Evolutionary conservation across 2,113 vertebrate species (phyloP).

Genomic region (Odocoileus virginianus): DNA sequence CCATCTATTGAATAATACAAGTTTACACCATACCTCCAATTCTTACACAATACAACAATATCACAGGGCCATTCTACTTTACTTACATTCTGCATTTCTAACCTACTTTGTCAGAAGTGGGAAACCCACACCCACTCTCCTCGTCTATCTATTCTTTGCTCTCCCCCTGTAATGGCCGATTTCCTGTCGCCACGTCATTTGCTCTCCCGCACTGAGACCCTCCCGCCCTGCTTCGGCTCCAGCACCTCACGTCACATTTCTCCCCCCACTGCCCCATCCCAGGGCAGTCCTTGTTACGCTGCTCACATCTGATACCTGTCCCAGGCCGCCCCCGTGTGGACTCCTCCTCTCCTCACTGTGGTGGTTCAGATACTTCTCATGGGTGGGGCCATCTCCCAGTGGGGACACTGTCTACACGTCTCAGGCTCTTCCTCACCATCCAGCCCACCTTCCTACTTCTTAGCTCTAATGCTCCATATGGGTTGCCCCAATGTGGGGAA

Average conservation of each 20-base stretch:
- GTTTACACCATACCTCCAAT: background rate
- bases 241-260: accelerated
- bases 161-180: too few species aligned
- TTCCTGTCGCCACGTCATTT: background rate
- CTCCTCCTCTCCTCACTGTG: background rate
- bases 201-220: background rate
- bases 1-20: background rate
- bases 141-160: background rate
- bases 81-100: background rate
- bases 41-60: background rate
- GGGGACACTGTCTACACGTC: background rate
- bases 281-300: background rate
- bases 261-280: too few species aligned
- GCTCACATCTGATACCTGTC: accelerated
- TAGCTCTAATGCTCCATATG: background rate
- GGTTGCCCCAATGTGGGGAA: background rate
- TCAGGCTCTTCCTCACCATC: too few species aligned
- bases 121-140: background rate
- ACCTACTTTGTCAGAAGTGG: background rate
- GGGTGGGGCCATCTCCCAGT: background rate
- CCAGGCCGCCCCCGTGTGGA: accelerated
- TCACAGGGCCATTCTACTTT: background rate
- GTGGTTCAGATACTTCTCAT: background rate
- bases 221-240: background rate
- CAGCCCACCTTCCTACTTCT: too few species aligned